Percentiles rank a stretch among this genome's conserved stretches.
Conservation (phyloP, 2,113 vertebrate species). For the Silurus asotus region DNA sequence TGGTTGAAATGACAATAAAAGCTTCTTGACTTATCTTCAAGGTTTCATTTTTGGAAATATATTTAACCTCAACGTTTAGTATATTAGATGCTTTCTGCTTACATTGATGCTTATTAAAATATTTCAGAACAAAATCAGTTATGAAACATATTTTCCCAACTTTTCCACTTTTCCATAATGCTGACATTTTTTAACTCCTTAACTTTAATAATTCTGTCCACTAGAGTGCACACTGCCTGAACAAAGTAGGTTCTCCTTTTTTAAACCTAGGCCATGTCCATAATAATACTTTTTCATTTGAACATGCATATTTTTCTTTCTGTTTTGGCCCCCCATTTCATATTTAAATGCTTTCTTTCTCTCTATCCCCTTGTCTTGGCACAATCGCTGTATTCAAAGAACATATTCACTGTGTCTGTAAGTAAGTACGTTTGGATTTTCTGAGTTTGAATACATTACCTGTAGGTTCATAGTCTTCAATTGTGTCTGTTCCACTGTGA, state of each 20-base stretch:
- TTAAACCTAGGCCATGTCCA: neutral
- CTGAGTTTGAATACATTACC: conserved; percentile 58
- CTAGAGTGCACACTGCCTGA: neutral
- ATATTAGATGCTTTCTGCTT: too few relatives aligned
- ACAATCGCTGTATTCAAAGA: neutral
- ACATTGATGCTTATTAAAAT: neutral
- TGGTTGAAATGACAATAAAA: too few relatives aligned
- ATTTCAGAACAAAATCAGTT: neutral
- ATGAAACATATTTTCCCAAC: neutral
- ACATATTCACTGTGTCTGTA: neutral
- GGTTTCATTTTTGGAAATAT: too few relatives aligned
- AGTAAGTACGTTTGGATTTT: neutral
- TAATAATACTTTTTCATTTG: too few relatives aligned
- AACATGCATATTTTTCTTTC: too few relatives aligned
- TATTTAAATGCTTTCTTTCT: neutral
- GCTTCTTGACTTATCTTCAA: too few relatives aligned
- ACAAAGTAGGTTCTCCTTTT: neutral
- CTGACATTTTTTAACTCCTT: neutral
- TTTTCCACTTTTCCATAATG: neutral
- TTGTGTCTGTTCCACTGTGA: conserved; percentile 32
- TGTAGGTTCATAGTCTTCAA: conserved; percentile 40
- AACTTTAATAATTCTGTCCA: neutral
- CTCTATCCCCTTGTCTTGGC: neutral
- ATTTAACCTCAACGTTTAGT: too few relatives aligned
- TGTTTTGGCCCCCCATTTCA: neutral